Conservation (phyloP, 2,797 vertebrate species). For the Peromyscus eremicus region DNA sequence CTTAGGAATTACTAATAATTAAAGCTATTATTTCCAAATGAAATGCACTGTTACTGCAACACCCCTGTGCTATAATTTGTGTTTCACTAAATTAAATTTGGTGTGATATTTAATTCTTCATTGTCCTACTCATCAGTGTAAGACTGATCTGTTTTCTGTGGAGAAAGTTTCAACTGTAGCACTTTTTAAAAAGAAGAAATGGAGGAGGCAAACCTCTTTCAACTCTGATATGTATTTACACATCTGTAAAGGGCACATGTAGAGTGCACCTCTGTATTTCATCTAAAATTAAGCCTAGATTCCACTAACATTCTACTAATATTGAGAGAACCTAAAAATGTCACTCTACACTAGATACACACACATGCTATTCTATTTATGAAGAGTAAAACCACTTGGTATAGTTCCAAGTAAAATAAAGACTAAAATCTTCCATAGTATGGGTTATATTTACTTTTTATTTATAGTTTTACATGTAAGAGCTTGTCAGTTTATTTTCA, state of each 20-base stretch:
- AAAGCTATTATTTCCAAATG: constrained; percentile 13
- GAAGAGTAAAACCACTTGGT: background rate
- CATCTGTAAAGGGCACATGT: background rate
- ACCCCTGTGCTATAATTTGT: constrained; percentile 38
- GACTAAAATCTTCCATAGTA: background rate
- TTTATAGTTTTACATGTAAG: background rate
- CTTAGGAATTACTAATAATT: constrained; percentile 1
- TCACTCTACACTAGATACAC: background rate
- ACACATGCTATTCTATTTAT: background rate
- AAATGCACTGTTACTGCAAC: constrained; percentile 20
- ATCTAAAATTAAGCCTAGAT: constrained; percentile 34
- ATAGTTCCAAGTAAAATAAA: background rate
- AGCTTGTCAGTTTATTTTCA: background rate
- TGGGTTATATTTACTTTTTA: background rate
- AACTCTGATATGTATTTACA: constrained; percentile 11
- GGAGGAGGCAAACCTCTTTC: background rate
- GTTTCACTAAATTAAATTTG: constrained; percentile 67
- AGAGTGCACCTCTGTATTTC: background rate
- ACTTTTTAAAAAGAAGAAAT: background rate
- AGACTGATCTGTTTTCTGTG: constrained; percentile 38
- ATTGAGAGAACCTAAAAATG: background rate
- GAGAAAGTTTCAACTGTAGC: constrained; percentile 5
- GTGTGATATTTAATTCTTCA: constrained; percentile 40
- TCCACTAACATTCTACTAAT: background rate
- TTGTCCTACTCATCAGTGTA: constrained; percentile 41